Evolutionary conservation across 2,888 invertebrate genomes (phyloP).

Genomic region (Brachyopa scutellaris): DNA sequence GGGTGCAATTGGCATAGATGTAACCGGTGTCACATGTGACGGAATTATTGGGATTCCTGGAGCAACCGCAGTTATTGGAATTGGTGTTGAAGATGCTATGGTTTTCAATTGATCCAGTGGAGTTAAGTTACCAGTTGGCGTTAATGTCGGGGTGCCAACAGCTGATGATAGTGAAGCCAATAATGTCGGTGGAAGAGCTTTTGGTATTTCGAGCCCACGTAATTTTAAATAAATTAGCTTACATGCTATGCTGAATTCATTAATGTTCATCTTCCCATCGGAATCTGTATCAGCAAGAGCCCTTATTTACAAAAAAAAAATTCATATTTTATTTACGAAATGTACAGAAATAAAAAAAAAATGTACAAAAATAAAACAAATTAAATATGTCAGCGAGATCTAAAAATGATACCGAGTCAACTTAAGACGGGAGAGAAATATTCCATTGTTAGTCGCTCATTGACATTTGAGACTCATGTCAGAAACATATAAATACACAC

Average conservation of each 20-base stretch:
- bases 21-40: conserved; percentile 58
- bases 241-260: conserved; percentile 99
- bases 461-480: too few relatives aligned
- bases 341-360: too few relatives aligned
- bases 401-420: too few relatives aligned
- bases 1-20: conserved; percentile 67
- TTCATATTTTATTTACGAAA: not conserved
- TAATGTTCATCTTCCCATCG: conserved; percentile 97
- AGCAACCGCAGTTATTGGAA: conserved; percentile 54
- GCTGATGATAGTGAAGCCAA: conserved; percentile 86
- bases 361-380: too few relatives aligned
- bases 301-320: conserved; percentile 83
- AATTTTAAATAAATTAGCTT: conserved; percentile 97
- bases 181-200: conserved; percentile 89
- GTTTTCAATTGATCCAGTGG: conserved; percentile 79
- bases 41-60: conserved; percentile 49
- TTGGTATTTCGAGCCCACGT: conserved; percentile 95
- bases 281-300: conserved; percentile 96
- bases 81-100: conserved; percentile 64
- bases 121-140: conserved; percentile 79
- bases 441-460: too few relatives aligned
- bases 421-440: too few relatives aligned
- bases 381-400: too few relatives aligned
- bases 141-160: conserved; percentile 81
- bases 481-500: too few relatives aligned